Conservation (phyloP, 2,888 invertebrate species). For the Cylindroiulus punctatus region DNA sequence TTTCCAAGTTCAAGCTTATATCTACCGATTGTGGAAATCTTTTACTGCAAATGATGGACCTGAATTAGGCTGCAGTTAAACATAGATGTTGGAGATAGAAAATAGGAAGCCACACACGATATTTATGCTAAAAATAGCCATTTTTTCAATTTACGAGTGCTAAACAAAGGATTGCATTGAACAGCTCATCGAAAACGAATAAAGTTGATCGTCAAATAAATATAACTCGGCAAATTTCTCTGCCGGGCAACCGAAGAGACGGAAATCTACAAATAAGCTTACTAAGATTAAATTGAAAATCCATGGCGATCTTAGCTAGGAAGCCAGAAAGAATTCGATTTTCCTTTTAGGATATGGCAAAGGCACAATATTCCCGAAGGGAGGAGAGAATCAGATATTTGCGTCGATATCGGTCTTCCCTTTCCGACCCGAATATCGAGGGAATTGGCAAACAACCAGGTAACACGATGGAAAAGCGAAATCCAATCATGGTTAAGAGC, state of each 20-base stretch:
- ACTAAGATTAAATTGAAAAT: conserved; percentile 29
- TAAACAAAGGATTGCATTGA: not conserved
- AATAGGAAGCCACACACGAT: not conserved
- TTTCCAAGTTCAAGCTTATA: no score
- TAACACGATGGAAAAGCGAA: conserved; percentile 4
- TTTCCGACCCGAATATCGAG: not conserved
- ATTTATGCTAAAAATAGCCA: not conserved
- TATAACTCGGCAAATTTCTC: not conserved
- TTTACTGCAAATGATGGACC: not conserved
- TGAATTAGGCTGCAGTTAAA: not conserved
- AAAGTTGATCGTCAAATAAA: not conserved
- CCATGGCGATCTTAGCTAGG: not conserved
- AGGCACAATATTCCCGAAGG: not conserved
- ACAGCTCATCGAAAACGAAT: not conserved
- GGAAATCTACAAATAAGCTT: not conserved
- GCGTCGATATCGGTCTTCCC: not conserved
- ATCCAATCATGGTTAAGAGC: conserved; percentile 1
- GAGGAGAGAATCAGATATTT: not conserved
- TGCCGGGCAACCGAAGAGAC: not conserved
- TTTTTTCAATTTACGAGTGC: not conserved
- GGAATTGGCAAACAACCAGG: not conserved
- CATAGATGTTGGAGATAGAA: not conserved
- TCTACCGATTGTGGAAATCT: no score
- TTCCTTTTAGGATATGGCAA: not conserved
- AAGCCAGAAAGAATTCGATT: not conserved